phyloP scores from a whole-genome alignment of 2,888 invertebrate species.

The Drosophila algonquin region DNA sequence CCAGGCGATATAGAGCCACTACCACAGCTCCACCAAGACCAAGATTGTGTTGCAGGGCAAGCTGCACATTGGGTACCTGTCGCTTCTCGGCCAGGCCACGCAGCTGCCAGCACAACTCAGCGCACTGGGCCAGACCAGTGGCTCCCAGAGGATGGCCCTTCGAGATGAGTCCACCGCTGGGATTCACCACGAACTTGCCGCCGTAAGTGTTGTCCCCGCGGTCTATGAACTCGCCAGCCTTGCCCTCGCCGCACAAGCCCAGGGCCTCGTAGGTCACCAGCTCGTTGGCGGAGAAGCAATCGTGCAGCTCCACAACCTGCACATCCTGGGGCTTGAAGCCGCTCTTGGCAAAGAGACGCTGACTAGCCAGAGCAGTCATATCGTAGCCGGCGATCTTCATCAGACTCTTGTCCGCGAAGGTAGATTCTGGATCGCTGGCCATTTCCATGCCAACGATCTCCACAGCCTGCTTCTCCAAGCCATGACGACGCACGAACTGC shows the following conservation, averaged over 20 bases:
- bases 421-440: slow-evolving; percentile 94
- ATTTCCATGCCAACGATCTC: slow-evolving; percentile 99
- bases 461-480: slow-evolving; percentile 93
- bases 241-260: slow-evolving; percentile 94
- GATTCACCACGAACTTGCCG: slow-evolving; percentile 98
- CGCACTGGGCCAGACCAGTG: slow-evolving; percentile 95
- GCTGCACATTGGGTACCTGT: slow-evolving; percentile 88
- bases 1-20: slow-evolving; percentile 93
- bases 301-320: slow-evolving; percentile 97
- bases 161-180: slow-evolving; percentile 99
- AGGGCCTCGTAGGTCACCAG: slow-evolving; percentile 98
- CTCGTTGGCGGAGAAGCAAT: slow-evolving; percentile 99
- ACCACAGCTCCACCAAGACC: slow-evolving; percentile 98
- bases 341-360: slow-evolving; percentile 90
- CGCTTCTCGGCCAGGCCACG: slow-evolving; percentile 91
- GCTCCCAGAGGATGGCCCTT: slow-evolving; percentile 99
- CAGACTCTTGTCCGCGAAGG: slow-evolving; percentile 87
- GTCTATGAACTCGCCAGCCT: slow-evolving; percentile 96
- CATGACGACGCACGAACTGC: slow-evolving; percentile 93
- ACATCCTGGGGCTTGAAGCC: slow-evolving; percentile 91
- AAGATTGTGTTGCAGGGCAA: slow-evolving; percentile 98
- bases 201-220: slow-evolving; percentile 98
- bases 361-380: slow-evolving; percentile 94
- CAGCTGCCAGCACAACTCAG: slow-evolving; percentile 94
- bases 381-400: slow-evolving; percentile 91